Base-by-base conservation (phyloP, 2,888 invertebrate genomes). In the Phortica magna region DNA sequence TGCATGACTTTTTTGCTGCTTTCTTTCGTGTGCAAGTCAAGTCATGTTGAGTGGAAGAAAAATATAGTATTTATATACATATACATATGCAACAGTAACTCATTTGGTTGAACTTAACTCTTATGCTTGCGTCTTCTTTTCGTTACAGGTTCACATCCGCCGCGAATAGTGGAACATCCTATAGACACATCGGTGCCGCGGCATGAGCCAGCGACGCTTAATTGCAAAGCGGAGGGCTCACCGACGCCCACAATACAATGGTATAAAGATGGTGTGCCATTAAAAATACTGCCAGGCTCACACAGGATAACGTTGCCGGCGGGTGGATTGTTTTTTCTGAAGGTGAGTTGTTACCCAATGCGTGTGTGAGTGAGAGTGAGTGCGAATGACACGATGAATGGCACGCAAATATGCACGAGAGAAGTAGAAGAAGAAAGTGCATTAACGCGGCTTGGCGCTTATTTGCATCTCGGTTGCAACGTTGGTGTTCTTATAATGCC, bases 81-180 rank as follows among this genome's bases (percentile, higher is more conserved):
- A 67, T 4, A 41, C 6, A 43, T 19, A 68, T 68, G 17, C 10
- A 4, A 67, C n/a, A 67, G 67, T 39, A 67, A 43, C 48, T 39
- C 39, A 65, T 41, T 65, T 14, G 14, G 7, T 9, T n/a, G n/a
- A 42, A 73, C 68, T 76, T 48, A 65, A 53, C 59, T 74, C 79
- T 19, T 68, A 61, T 17, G 64, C 71, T 61, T 48, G 43, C 61
- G 17, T 75, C 43, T 59, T 41, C 31, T 67, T 65, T 22, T 64
- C 73, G 22, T 78, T 83, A 67, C 92, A 93, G 93, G 92, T 81
- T 93, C 93, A 85, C 93, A 94, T 90, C 93, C 96, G 74, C 98
- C 98, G 0, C 94, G 96, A 86, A 98, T 98, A 90, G 95, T 95
- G 70, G 98, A 98, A 91, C 97, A 98, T 92, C 98, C 98, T 7